Conservation (phyloP, 2,797 vertebrate genomes). For the Coregonus sp. region DNA sequence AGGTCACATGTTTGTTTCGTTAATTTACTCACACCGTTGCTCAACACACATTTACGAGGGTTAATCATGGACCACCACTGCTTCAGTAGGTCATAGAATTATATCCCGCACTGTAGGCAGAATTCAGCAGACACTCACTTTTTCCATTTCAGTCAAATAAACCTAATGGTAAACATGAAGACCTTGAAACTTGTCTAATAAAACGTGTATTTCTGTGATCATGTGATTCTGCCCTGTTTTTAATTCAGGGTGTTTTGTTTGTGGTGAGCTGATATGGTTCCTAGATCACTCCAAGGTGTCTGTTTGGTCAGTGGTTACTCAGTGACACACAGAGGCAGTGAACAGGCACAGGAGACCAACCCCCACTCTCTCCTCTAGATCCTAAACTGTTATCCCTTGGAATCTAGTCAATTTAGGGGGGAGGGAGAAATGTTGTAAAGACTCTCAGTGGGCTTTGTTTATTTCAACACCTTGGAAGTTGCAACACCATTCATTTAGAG, state of each 20-base stretch:
- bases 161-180: neutral
- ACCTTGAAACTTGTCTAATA: neutral
- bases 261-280: neutral
- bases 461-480: neutral
- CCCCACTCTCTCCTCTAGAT: neutral
- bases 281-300: neutral
- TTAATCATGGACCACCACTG: conserved; percentile 57
- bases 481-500: neutral
- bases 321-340: neutral
- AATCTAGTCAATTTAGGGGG: neutral
- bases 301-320: conserved; percentile 3
- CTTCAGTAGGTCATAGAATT: no score
- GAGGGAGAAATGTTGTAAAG: neutral
- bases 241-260: neutral
- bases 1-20: neutral
- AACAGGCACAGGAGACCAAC: no score
- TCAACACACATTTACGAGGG: conserved; percentile 5
- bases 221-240: neutral
- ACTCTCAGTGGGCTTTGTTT: neutral
- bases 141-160: neutral
- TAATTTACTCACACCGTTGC: neutral
- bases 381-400: neutral
- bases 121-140: neutral
- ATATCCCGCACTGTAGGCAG: neutral
- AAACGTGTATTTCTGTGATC: neutral